A percentile compares a stretch with the other conserved stretches of the same genome.
Evolutionary conservation across 2,113 vertebrate genomes (phyloP).

Genomic region (Phodopus roborovskii): DNA sequence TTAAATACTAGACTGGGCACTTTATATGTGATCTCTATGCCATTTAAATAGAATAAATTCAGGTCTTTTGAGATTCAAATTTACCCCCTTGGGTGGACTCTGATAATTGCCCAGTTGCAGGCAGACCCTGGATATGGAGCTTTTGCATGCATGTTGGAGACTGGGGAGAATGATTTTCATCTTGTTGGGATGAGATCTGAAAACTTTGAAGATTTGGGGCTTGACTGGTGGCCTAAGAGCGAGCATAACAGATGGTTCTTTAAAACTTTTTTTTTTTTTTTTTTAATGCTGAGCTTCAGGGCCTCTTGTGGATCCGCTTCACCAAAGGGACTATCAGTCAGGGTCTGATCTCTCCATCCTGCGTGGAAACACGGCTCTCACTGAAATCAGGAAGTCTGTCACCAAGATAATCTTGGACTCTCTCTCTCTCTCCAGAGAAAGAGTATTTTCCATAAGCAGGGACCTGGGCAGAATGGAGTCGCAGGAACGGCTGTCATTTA

Average conservation of each 20-base stretch:
- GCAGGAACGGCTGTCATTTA: neutral
- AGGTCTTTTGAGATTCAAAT: constrained; percentile 76
- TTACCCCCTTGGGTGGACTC: constrained; percentile 58
- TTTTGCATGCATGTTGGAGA: neutral
- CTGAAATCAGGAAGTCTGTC: neutral
- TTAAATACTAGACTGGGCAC: neutral
- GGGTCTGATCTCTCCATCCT: neutral
- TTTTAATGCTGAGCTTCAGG: constrained; percentile 36
- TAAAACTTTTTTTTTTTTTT: constrained; percentile 45
- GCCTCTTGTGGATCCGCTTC: neutral
- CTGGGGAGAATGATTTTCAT: constrained; percentile 51
- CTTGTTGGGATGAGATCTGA: constrained; percentile 63
- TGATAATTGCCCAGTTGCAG: constrained; percentile 14
- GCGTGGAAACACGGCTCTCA: neutral
- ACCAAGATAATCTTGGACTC: neutral
- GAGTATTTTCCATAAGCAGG: neutral
- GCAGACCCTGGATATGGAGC: constrained; percentile 10
- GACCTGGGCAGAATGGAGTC: neutral
- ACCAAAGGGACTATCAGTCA: neutral
- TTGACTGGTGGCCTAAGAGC: constrained; percentile 39
- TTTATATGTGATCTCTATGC: constrained; percentile 1
- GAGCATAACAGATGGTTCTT: constrained; percentile 65
- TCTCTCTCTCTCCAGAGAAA: too few species aligned
- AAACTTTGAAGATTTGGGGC: constrained; percentile 54
- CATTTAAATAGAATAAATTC: constrained; percentile 58